phyloP scores from a whole-genome alignment of 2,113 vertebrate genomes.

The Psettodes erumei region DNA sequence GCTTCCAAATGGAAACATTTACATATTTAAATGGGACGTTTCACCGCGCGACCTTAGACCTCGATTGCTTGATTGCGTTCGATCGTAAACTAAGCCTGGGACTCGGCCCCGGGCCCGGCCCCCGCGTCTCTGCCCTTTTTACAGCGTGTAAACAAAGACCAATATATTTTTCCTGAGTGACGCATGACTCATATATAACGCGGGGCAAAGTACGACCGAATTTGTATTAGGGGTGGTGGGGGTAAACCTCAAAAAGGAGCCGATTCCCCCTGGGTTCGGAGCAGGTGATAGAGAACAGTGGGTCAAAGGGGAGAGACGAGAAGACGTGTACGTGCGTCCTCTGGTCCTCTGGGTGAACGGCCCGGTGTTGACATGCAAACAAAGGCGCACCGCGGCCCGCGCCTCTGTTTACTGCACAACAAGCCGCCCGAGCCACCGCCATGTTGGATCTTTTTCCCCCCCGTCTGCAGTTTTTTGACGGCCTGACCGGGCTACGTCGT shows the following conservation, averaged over 20 bases:
- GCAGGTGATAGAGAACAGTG: slow-evolving; percentile 18
- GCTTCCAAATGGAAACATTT: slow-evolving; percentile 34
- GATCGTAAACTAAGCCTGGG: too few species aligned
- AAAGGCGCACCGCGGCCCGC: slow-evolving; percentile 67
- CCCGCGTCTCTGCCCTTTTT: background rate
- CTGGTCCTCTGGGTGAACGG: slow-evolving; percentile 41
- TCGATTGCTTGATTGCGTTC: slow-evolving; percentile 33
- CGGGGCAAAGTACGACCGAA: slow-evolving; percentile 16
- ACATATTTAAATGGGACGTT: slow-evolving; percentile 20
- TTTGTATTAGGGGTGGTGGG: slow-evolving; percentile 26
- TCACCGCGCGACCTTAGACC: slow-evolving; percentile 18
- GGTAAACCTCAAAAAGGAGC: slow-evolving; percentile 2
- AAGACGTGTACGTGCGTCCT: slow-evolving; percentile 12
- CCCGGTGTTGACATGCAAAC: slow-evolving; percentile 80
- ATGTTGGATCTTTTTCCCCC: slow-evolving; percentile 53
- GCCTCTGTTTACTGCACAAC: slow-evolving; percentile 79
- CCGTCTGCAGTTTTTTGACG: slow-evolving; percentile 53
- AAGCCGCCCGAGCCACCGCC: slow-evolving; percentile 39
- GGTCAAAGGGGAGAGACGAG: slow-evolving; percentile 45
- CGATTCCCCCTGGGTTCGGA: too few species aligned
- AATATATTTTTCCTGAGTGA: slow-evolving; percentile 2
- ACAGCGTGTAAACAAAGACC: slow-evolving; percentile 11
- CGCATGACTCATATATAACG: slow-evolving; percentile 15
- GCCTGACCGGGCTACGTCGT: slow-evolving; percentile 1
- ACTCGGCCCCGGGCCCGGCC: too few species aligned